Evolutionary conservation across 1,140 invertebrate genomes (phyloP).

Genomic region (Homarus americanus): DNA sequence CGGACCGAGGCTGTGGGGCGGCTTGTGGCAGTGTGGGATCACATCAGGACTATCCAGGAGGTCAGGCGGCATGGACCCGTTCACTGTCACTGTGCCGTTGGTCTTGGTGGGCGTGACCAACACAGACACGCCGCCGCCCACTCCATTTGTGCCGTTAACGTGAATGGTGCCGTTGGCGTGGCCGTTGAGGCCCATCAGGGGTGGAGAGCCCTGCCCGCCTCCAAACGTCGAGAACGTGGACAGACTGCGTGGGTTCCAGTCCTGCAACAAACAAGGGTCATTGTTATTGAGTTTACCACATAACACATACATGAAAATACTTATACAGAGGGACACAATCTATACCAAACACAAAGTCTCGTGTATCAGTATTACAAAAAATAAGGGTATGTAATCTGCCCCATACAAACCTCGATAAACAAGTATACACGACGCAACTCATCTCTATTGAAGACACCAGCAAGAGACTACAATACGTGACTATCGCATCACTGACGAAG

Average conservation of each 20-base stretch:
- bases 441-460: too few relatives aligned
- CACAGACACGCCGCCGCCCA: conserved; percentile 39
- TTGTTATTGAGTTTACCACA: too few relatives aligned
- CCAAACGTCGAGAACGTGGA: conserved; percentile 78
- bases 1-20: conserved; percentile 3
- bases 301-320: too few relatives aligned
- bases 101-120: conserved; percentile 35
- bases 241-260: conserved; percentile 77
- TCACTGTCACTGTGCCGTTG: conserved; percentile 54
- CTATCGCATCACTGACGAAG: too few relatives aligned
- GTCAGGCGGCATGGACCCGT: conserved; percentile 51
- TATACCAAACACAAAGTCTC: too few relatives aligned
- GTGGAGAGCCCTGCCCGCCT: conserved; percentile 68
- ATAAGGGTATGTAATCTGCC: too few relatives aligned
- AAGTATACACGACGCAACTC: too few relatives aligned
- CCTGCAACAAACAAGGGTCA: conserved; percentile 76
- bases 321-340: too few relatives aligned
- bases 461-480: too few relatives aligned
- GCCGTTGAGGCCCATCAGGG: conserved; percentile 56
- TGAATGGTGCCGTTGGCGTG: conserved; percentile 44
- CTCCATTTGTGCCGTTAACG: conserved; percentile 22
- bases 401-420: too few relatives aligned
- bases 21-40: conserved; percentile 50
- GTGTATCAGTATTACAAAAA: too few relatives aligned
- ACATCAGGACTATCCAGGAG: conserved; percentile 45